Percentiles rank a stretch among this genome's conserved stretches.
phyloP scores from a whole-genome alignment of 2,888 invertebrate genomes.

The Agrenia bidenticulata region DNA sequence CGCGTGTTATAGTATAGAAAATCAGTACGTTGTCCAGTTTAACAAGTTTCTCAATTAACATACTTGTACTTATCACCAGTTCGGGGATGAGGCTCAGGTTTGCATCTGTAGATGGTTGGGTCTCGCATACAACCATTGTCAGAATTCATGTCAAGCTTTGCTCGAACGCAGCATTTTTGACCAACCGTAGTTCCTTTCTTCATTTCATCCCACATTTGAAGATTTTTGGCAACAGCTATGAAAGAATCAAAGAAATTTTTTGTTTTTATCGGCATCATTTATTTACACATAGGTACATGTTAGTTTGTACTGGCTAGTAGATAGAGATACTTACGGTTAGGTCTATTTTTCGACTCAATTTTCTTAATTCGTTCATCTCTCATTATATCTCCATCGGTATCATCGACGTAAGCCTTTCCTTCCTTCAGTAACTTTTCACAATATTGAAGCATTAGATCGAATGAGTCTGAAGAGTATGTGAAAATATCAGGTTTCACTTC shows the following conservation, averaged over 20 bases:
- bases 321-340: conserved; percentile 62
- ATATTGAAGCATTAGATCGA: conserved; percentile 82
- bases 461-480: conserved; percentile 95
- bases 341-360: conserved; percentile 78
- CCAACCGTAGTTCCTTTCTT: conserved; percentile 75
- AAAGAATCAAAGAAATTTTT: background rate
- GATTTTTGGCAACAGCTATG: conserved; percentile 78
- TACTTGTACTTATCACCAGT: conserved; percentile 95
- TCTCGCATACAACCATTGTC: conserved; percentile 95
- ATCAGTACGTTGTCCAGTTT: background rate
- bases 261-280: too few species aligned
- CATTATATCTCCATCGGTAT: conserved; percentile 93
- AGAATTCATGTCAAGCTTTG: conserved; percentile 96
- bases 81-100: conserved; percentile 88
- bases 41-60: conserved; percentile 50
- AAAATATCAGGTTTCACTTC: conserved; percentile 89
- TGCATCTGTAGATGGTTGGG: conserved; percentile 98
- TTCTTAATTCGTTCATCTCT: conserved; percentile 89
- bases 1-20: conserved; percentile 21
- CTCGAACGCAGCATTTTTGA: conserved; percentile 88
- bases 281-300: background rate
- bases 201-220: conserved; percentile 94
- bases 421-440: conserved; percentile 85
- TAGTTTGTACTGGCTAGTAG: conserved; percentile 1
- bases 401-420: conserved; percentile 93